Conservation (phyloP, 2,797 vertebrate genomes). For the Tapera naevia region DNA sequence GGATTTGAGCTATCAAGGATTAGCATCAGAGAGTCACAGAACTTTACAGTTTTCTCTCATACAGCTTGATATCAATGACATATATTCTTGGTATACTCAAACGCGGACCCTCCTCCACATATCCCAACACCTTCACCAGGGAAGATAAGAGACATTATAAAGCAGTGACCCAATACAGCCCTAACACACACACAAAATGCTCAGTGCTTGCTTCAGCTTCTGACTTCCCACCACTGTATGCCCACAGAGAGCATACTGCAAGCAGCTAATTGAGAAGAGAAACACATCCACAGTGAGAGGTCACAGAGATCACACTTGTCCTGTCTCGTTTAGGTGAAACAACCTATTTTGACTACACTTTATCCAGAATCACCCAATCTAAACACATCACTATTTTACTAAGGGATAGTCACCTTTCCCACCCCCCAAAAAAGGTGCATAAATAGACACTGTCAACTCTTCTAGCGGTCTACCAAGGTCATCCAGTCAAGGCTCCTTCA, state of each 20-base stretch:
- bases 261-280: background rate
- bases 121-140: background rate
- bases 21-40: background rate
- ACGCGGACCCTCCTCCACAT: background rate
- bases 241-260: background rate
- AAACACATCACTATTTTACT: background rate
- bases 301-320: background rate
- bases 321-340: background rate
- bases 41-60: background rate
- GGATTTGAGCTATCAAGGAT: background rate
- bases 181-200: background rate
- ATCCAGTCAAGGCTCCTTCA: background rate
- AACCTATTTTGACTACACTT: background rate
- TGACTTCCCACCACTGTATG: fast-evolving
- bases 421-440: background rate
- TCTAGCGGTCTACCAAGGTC: background rate
- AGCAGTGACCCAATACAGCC: background rate
- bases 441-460: background rate
- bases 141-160: background rate
- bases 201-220: background rate
- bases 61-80: background rate
- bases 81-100: background rate
- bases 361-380: background rate
- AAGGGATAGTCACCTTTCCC: background rate
- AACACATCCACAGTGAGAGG: background rate